These are phyloP conservation scores for Omphaloscelis lunosa DNA, from an alignment of 2,888 invertebrate species.

Conservation along the genomic window DNA sequence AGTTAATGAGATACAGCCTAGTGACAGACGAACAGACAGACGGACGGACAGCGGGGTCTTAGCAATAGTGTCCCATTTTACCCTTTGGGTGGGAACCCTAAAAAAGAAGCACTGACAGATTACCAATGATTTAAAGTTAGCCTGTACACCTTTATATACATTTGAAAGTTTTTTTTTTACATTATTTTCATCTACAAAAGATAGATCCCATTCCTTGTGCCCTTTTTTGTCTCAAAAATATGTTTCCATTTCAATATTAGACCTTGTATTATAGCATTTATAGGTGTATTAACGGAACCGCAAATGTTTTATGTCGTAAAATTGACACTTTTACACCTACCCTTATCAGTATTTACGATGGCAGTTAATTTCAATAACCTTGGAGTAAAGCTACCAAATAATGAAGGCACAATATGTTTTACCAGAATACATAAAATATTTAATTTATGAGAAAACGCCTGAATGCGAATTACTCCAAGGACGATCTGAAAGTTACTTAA, in stretches of 20 bases:
- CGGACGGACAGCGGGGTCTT: no score
- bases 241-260: not conserved
- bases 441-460: constrained; percentile 19
- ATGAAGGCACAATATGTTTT: constrained; percentile 65
- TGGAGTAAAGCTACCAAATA: constrained; percentile 62
- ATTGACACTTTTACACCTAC: constrained; percentile 62
- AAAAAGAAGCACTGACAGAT: not conserved
- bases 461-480: not conserved
- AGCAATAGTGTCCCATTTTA: no score
- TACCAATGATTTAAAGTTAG: not conserved
- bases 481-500: constrained; percentile 5
- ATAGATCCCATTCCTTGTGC: not conserved
- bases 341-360: constrained; percentile 70
- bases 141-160: not conserved
- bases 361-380: constrained; percentile 74
- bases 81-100: no score
- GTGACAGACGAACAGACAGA: no score
- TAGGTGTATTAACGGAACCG: constrained; percentile 28
- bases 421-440: constrained; percentile 57
- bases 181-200: no score
- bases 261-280: constrained; percentile 6
- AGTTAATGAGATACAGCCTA: no score
- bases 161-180: no score
- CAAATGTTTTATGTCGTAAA: constrained; percentile 60
- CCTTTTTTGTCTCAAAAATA: constrained; percentile 12